Evolutionary conservation across 1,140 invertebrate genomes (phyloP).

Genomic region (Cotesia chilonis): DNA sequence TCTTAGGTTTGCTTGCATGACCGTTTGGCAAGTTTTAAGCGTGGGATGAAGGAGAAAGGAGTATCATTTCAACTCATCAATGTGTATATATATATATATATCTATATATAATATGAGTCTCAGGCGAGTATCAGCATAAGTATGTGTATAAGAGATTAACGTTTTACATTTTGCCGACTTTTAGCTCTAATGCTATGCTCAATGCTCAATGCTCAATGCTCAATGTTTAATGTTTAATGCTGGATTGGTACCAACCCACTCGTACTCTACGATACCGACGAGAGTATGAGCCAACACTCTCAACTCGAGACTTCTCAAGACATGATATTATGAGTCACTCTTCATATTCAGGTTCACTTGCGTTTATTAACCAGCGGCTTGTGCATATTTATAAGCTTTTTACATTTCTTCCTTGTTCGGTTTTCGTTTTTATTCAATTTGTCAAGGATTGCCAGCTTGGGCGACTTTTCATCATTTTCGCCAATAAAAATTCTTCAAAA

Average conservation of each 20-base stretch:
- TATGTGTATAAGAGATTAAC: not conserved
- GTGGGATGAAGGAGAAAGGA: constrained; percentile 33
- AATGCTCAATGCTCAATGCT: not conserved
- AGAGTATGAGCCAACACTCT: constrained; percentile 9
- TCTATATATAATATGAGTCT: not conserved
- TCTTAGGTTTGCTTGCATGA: constrained; percentile 18
- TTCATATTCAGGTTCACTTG: not conserved
- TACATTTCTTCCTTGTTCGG: not conserved
- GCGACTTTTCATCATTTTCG: too few relatives aligned
- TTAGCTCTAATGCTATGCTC: not conserved
- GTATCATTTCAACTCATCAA: constrained; percentile 31
- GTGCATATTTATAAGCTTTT: not conserved
- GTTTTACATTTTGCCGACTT: not conserved
- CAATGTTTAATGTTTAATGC: not conserved
- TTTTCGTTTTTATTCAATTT: too few relatives aligned
- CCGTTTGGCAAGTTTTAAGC: constrained; percentile 1
- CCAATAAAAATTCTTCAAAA: too few relatives aligned
- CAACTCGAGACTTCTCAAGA: constrained; percentile 10
- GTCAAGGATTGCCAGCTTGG: too few relatives aligned
- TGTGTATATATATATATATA: constrained; percentile 5
- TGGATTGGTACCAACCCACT: not conserved
- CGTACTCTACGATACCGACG: too few relatives aligned
- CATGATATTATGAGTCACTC: constrained; percentile 17
- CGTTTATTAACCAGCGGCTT: not conserved
- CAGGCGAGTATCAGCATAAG: not conserved